Evolutionary conservation across 2,888 invertebrate species (phyloP).

Genomic region (Perdita meconis): DNA sequence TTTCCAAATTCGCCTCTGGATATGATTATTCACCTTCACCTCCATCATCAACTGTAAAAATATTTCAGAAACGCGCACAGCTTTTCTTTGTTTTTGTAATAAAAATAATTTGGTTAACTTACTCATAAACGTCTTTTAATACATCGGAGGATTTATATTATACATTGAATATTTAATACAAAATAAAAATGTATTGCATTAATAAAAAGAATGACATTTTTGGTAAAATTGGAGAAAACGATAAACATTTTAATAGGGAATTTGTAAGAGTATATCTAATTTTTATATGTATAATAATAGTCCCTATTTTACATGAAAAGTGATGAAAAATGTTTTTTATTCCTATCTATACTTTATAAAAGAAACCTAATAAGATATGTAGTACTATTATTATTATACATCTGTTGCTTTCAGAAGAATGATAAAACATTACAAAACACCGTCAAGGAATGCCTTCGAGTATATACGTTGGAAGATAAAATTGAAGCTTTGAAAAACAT

Average conservation of each 20-base stretch:
- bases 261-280: conserved; percentile 30
- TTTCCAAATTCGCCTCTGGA: too few relatives aligned
- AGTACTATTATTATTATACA: neutral
- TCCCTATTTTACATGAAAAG: too few relatives aligned
- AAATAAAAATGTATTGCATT: conserved; percentile 8
- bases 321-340: too few relatives aligned
- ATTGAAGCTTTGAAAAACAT: conserved; percentile 39
- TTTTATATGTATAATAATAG: too few relatives aligned
- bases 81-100: neutral
- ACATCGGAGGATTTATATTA: neutral
- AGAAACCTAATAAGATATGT: too few relatives aligned
- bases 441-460: conserved; percentile 36
- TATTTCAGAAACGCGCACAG: too few relatives aligned
- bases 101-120: conserved; percentile 5
- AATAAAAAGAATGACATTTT: conserved; percentile 5
- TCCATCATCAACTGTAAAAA: too few relatives aligned
- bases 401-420: conserved; percentile 12
- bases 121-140: neutral
- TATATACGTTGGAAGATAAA: conserved; percentile 48
- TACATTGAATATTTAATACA: conserved; percentile 10
- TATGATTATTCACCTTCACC: too few relatives aligned
- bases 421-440: neutral
- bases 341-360: too few relatives aligned
- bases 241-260: neutral
- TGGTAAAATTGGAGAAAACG: neutral